Evolutionary conservation across 2,113 vertebrate species (phyloP).

Genomic region (Prionailurus viverrinus): DNA sequence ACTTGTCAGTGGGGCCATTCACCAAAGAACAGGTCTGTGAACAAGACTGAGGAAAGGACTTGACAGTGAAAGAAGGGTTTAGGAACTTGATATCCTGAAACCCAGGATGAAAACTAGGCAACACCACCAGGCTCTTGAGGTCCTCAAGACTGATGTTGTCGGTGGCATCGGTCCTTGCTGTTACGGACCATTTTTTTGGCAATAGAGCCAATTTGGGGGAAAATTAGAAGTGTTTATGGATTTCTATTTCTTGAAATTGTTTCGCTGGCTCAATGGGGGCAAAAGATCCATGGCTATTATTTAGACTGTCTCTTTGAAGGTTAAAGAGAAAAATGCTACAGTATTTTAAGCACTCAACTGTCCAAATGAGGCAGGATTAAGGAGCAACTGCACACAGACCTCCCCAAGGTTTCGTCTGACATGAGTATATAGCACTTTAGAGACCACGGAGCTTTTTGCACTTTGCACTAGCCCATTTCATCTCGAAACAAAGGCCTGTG

Average conservation of each 20-base stretch:
- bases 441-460: neutral
- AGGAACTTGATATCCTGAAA: neutral
- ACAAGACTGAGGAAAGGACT: neutral
- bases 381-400: neutral
- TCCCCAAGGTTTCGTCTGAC: neutral
- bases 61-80: neutral
- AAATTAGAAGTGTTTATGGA: neutral
- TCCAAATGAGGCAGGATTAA: neutral
- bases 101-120: neutral
- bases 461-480: neutral
- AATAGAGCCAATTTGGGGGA: neutral
- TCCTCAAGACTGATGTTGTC: neutral
- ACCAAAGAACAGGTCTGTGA: neutral
- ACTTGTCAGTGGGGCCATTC: neutral
- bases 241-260: neutral
- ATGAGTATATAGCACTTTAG: too few relatives aligned
- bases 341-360: neutral
- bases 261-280: neutral
- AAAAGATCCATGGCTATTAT: neutral
- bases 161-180: neutral
- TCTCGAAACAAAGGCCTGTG: neutral
- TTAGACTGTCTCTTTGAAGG: neutral
- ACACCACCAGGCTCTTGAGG: neutral
- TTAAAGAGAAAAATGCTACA: neutral
- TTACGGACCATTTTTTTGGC: neutral